A percentile compares a stretch with the other conserved stretches of the same genome.
Evolutionary conservation across 1,140 invertebrate genomes (phyloP).

Genomic region (Pollicipes pollicipes): DNA sequence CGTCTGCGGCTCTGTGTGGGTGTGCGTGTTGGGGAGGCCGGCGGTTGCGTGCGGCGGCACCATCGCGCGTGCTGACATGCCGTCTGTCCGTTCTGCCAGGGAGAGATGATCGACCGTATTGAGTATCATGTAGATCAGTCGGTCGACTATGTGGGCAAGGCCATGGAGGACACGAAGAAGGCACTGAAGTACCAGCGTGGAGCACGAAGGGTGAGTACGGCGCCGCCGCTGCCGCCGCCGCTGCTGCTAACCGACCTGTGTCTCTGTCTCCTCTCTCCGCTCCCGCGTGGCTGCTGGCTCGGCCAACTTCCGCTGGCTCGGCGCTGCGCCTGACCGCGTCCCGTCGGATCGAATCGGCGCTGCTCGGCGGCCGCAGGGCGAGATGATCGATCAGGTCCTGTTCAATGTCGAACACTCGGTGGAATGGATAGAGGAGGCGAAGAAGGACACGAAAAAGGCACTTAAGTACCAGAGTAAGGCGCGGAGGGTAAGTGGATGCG

Average conservation of each 20-base stretch:
- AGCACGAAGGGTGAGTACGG: constrained; percentile 40
- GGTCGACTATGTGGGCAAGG: constrained; percentile 39
- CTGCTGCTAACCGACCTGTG: neutral
- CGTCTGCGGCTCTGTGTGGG: neutral
- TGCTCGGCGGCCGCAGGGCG: constrained; percentile 33
- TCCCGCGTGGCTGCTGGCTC: neutral
- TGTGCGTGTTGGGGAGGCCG: neutral
- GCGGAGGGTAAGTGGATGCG: constrained; percentile 36
- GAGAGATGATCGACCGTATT: constrained; percentile 48
- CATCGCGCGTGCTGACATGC: neutral
- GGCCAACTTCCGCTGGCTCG: no score
- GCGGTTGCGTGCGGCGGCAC: no score
- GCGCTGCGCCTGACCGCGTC: no score
- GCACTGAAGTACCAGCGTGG: constrained; percentile 44
- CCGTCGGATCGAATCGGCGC: no score
- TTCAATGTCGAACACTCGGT: constrained; percentile 46
- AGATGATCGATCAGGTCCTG: constrained; percentile 48
- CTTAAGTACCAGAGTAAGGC: constrained; percentile 44
- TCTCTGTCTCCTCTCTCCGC: neutral
- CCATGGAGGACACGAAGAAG: constrained; percentile 45
- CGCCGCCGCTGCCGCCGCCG: neutral
- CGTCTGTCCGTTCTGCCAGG: constrained; percentile 29
- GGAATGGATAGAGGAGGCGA: constrained; percentile 42
- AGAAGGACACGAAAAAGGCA: constrained; percentile 44
- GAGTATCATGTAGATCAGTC: constrained; percentile 50